phyloP scores from a whole-genome alignment of 2,888 invertebrate genomes.

The Tiliacea citrago region DNA sequence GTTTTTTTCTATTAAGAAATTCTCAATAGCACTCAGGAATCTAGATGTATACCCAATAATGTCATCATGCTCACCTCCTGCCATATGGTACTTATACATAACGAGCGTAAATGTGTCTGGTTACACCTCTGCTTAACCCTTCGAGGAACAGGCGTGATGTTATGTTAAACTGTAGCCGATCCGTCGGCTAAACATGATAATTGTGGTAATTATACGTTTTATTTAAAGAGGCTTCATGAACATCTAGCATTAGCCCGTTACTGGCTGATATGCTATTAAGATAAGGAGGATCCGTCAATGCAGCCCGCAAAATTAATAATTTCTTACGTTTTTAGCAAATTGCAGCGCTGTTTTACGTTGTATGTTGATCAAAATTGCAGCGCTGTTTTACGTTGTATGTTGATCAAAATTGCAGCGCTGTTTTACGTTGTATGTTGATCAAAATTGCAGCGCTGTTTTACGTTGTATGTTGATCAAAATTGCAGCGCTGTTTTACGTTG shows the following conservation, averaged over 20 bases:
- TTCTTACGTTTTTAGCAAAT: neutral
- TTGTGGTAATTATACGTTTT: slow-evolving; percentile 29
- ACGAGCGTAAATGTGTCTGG: neutral
- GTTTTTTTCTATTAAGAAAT: too few relatives aligned
- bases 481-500: neutral
- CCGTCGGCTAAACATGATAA: neutral
- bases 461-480: too few relatives aligned
- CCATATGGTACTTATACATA: too few relatives aligned
- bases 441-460: too few relatives aligned
- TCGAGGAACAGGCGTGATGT: neutral
- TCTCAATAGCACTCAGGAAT: neutral
- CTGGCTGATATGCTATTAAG: slow-evolving; percentile 1
- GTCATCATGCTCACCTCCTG: too few relatives aligned
- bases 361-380: too few relatives aligned
- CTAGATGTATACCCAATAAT: too few relatives aligned
- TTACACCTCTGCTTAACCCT: neutral
- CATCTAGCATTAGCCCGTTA: slow-evolving; percentile 17
- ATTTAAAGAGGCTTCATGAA: slow-evolving; percentile 24
- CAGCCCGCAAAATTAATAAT: neutral
- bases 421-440: neutral
- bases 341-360: too few relatives aligned
- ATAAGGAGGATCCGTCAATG: neutral
- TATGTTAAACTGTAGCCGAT: slow-evolving; percentile 2
- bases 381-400: too few relatives aligned
- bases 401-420: neutral